Percentiles rank a stretch among this genome's conserved stretches.
These are phyloP conservation scores for Nothoprocta pentlandii DNA, from an alignment of 2,113 vertebrate species.

Conservation along the genomic window DNA sequence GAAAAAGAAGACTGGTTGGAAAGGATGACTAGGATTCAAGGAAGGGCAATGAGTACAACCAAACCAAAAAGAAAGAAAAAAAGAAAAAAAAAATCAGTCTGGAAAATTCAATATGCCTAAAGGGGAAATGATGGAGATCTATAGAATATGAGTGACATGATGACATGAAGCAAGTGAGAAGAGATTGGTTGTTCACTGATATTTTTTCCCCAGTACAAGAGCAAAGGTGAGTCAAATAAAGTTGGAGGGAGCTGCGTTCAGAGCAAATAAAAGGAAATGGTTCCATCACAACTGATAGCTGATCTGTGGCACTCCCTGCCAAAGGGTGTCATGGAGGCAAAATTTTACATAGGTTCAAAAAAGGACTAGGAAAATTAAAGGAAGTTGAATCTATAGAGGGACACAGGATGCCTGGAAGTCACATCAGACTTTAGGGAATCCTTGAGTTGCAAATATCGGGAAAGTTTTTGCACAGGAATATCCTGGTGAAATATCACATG, in stretches of 20 bases:
- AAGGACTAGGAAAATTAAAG: not conserved
- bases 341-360: not conserved
- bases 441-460: not conserved
- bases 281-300: not conserved
- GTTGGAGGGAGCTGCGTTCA: not conserved
- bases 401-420: not conserved
- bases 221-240: not conserved
- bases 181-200: not conserved
- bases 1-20: not conserved
- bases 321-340: not conserved
- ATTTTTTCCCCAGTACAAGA: not conserved
- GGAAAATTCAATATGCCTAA: not conserved
- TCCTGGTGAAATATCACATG: not conserved
- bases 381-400: not conserved
- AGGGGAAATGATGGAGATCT: not conserved
- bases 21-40: not conserved
- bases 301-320: not conserved
- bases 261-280: not conserved
- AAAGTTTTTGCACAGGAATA: not conserved
- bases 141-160: not conserved
- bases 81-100: not conserved
- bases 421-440: not conserved
- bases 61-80: not conserved
- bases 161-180: not conserved
- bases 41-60: not conserved